Evolutionary conservation across 2,797 vertebrate genomes (phyloP), one percentile per base, ranked within the genome.

Genomic region (Buceros bicornis): DNA sequence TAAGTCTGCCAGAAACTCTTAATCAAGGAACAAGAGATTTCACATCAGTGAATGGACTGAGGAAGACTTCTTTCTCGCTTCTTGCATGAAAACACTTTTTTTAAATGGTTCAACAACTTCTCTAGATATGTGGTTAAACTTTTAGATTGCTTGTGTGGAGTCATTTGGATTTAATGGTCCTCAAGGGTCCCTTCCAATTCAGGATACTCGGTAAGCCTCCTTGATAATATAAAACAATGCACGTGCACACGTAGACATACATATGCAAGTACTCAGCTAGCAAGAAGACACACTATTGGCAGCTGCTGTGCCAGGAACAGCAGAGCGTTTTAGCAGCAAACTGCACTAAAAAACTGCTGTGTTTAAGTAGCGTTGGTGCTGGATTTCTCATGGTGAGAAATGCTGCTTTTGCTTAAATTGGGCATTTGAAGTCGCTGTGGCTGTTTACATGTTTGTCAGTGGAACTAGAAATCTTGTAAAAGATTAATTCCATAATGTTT

Each of bases 231-330:
- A 48, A 56, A 67, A 6, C 14, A 65, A 51, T 12, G 18, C 11
- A 26, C 9, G 4, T 37, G 31, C 24, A 16, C 13, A 29, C 9
- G 5, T 25, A 31, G 33, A n/a, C 26, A 10, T 8, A 4, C 13
- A n/a, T 11, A 19, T 0, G 1, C 20, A 16, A 31, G 11, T 64
- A n/a, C 18, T 33, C 26, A 33, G 4, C 10, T 26, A 25, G 16
- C 28, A 74, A 54, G 62, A 35, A 51, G 40, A 43, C 6, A 43
- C 6, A 2, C 8, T 43, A 40, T 67, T 77, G 65, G 51, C n/a
- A 90, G 8, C 48, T 7, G 3, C 45, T 77, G 50, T 54, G 11
- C 14, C 45, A 56, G 33, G 16, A 58, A 42, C 20, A 26, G 50
- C 28, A 13, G 57, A 17, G 3, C 24, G 67, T 50, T 73, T 60